Percentiles rank a stretch among this genome's conserved stretches.
Evolutionary conservation across 92 coral and sea anemone species (phyloP).

Genomic region (Virgularia gustaviana): DNA sequence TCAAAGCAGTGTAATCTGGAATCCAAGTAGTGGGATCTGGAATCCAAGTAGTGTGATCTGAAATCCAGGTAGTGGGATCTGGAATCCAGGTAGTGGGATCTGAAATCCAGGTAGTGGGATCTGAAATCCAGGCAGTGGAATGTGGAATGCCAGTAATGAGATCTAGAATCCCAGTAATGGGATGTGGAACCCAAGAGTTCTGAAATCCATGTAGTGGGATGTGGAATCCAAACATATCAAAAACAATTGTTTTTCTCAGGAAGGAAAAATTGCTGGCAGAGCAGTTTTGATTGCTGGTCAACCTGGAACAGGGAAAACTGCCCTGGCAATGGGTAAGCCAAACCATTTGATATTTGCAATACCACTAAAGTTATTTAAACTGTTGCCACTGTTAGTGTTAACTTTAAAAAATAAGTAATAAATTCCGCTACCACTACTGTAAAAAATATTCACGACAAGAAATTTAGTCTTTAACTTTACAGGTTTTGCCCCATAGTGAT

Average conservation of each 20-base stretch:
- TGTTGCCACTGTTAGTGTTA: neutral
- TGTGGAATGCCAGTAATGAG: neutral
- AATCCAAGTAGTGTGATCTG: too few species aligned
- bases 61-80: too few species aligned
- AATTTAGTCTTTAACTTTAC: neutral
- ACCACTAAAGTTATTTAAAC: neutral
- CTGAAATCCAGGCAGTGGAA: too few species aligned
- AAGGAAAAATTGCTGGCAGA: conserved; percentile 97
- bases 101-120: too few species aligned
- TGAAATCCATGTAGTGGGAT: neutral
- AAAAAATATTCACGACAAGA: too few species aligned
- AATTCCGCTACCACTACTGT: neutral
- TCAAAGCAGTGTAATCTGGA: too few species aligned
- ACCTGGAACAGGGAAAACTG: conserved; percentile 98
- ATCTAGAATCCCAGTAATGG: too few species aligned
- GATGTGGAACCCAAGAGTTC: neutral
- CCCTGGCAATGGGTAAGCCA: conserved; percentile 97
- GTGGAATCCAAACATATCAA: neutral
- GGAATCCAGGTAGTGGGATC: too few species aligned
- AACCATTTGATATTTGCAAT: neutral
- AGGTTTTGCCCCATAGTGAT: neutral
- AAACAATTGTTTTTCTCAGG: conserved; percentile 35
- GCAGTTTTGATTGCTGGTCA: conserved; percentile 97
- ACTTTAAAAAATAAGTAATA: neutral
- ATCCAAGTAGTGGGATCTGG: too few species aligned